Base-by-base conservation (phyloP, 2,888 invertebrate genomes). In the Hyles lineata region DNA sequence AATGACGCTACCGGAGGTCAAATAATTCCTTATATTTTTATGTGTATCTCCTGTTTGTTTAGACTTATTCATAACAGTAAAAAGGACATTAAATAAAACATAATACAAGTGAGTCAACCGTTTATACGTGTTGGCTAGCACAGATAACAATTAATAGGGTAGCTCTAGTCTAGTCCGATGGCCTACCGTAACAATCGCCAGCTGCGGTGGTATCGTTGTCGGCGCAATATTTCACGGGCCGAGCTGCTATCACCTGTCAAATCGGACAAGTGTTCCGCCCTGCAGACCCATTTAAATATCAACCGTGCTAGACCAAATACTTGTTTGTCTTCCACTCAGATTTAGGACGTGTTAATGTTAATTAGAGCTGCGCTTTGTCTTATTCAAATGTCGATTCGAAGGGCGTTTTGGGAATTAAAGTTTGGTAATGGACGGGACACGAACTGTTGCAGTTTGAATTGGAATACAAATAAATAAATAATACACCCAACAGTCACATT, bases 211-310 rank as follows among this genome's bases (percentile, higher is more conserved):
- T 92, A 91, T 90, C 91, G 83, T 78, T 78, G 77, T 79, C 78
- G 85, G 79, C 83, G 87, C 89, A 86, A 91, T 94, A 94, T 92
- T 90, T 94, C 91, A 93, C 91, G 77, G 83, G 85, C 78, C 77
- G 75, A 80, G 78, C 79, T 81, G 86, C 90, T 94, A 94, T 94
- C 93, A 92, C 92, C 90, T 91, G 93, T 93, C 93, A 92, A 88
- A 94, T 92, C 93, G 89, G 87, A 90, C 93, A 92, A 94, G 92
- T 92, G 92, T 93, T 91, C 88, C 89, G 88, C 90, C 89, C 87
- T 86, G 84, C 87, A 84, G 86, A 86, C 91, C 91, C 89, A 93
- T 92, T 92, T 93, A 91, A 93, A 92, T 92, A 92, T 91, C 90
- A 90, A 88, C 87, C 82, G 88, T 90, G 89, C 88, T 85, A 88